A percentile compares a stretch with the other conserved stretches of the same genome.
These are phyloP conservation scores for Pipa parva DNA, from an alignment of 2,113 vertebrate species.

Conservation along the genomic window DNA sequence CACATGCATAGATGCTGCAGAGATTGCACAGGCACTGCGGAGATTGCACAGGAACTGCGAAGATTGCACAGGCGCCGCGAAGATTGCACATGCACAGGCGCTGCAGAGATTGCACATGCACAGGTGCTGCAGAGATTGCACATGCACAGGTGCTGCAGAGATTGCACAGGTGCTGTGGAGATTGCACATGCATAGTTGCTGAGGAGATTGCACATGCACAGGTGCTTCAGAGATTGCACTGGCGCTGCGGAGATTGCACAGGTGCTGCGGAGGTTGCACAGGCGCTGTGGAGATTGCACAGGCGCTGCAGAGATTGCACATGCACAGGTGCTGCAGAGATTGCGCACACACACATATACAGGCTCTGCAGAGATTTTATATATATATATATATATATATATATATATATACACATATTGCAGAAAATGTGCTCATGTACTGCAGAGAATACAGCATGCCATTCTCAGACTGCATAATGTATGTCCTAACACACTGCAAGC, in stretches of 20 bases:
- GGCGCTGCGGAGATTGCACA: neutral
- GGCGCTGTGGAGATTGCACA: neutral
- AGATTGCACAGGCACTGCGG: too few species aligned
- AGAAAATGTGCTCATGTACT: neutral
- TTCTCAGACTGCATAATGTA: conserved; percentile 2
- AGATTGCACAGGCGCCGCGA: too few species aligned
- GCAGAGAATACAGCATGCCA: neutral
- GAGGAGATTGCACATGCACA: neutral
- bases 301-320: neutral
- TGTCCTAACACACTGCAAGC: conserved; percentile 1
- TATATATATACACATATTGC: neutral
- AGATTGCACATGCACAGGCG: too few species aligned
- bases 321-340: too few species aligned
- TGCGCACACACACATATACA: neutral
- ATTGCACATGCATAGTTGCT: neutral
- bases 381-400: neutral
- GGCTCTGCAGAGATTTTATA: neutral
- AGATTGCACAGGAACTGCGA: too few species aligned
- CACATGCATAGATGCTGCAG: too few species aligned
- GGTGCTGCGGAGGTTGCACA: too few species aligned
- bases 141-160: too few species aligned
- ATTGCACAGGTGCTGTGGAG: neutral
- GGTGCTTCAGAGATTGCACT: too few species aligned
- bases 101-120: too few species aligned
- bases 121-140: too few species aligned